phyloP scores from a whole-genome alignment of 2,888 invertebrate species.

The Antitype chi region DNA sequence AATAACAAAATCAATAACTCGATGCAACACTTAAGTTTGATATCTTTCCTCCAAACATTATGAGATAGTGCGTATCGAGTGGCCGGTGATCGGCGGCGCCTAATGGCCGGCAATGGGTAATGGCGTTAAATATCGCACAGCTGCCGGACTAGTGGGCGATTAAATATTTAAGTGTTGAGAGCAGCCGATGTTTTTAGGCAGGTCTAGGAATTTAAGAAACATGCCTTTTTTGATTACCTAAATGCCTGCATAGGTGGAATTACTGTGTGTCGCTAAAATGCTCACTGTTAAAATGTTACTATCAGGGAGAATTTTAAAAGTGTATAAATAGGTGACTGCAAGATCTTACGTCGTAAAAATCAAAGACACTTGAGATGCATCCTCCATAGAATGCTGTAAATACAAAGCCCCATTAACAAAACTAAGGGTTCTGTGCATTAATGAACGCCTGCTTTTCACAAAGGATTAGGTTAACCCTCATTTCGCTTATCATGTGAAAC shows the following conservation, averaged over 20 bases:
- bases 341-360: background rate
- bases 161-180: slow-evolving; percentile 49
- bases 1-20: slow-evolving; percentile 22
- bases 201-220: slow-evolving; percentile 1
- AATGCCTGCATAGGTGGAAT: background rate
- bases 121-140: slow-evolving; percentile 42
- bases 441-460: background rate
- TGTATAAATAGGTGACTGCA: background rate
- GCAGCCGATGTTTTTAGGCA: background rate
- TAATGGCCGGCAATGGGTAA: slow-evolving; percentile 46
- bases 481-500: background rate
- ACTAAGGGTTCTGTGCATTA: background rate
- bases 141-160: slow-evolving; percentile 23
- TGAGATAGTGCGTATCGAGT: slow-evolving; percentile 27
- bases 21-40: slow-evolving; percentile 14
- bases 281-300: background rate
- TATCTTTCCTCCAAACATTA: slow-evolving; percentile 10
- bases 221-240: slow-evolving; percentile 1
- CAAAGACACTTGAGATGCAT: background rate
- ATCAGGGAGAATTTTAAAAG: background rate
- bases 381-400: background rate
- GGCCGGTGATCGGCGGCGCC: slow-evolving; percentile 6
- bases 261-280: background rate
- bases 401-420: background rate
- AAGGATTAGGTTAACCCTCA: background rate